A percentile compares a stretch with the other conserved stretches of the same genome.
Conservation (phyloP, 2,888 invertebrate species). For the Drosophila niveifrons region DNA sequence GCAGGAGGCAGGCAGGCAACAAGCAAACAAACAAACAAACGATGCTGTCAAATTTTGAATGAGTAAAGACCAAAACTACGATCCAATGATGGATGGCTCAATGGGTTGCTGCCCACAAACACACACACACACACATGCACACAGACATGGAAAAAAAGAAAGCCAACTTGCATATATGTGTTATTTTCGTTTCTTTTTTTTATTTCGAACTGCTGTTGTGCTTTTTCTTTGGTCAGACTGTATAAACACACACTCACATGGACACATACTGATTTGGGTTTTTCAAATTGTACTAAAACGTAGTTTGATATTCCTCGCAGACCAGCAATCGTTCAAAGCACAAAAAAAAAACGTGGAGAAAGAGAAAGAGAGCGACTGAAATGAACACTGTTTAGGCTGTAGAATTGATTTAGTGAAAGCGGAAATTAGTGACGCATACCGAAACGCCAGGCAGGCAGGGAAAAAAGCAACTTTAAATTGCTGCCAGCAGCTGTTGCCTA, state of each 20-base stretch:
- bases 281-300: slow-evolving; percentile 55
- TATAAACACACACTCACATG: slow-evolving; percentile 38
- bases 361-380: slow-evolving; percentile 3
- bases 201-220: slow-evolving; percentile 14
- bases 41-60: slow-evolving; percentile 81
- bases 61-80: slow-evolving; percentile 78
- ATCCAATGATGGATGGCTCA: slow-evolving; percentile 75
- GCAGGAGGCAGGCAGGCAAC: slow-evolving; percentile 10
- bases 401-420: slow-evolving; percentile 78
- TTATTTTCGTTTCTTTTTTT: slow-evolving; percentile 19
- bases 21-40: slow-evolving; percentile 69
- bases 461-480: slow-evolving; percentile 65
- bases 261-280: slow-evolving; percentile 35
- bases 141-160: slow-evolving; percentile 2
- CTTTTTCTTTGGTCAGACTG: slow-evolving; percentile 39
- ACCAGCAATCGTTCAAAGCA: slow-evolving; percentile 59
- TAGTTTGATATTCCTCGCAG: slow-evolving; percentile 63
- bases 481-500: slow-evolving; percentile 72
- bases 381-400: slow-evolving; percentile 59
- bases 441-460: slow-evolving; percentile 23
- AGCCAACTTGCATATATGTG: slow-evolving; percentile 25
- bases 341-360: slow-evolving; percentile 19
- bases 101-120: slow-evolving; percentile 45
- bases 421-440: slow-evolving; percentile 76
- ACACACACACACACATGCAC: background rate